Base-by-base conservation (phyloP, 2,113 vertebrate species). In the Brachirus orientalis region DNA sequence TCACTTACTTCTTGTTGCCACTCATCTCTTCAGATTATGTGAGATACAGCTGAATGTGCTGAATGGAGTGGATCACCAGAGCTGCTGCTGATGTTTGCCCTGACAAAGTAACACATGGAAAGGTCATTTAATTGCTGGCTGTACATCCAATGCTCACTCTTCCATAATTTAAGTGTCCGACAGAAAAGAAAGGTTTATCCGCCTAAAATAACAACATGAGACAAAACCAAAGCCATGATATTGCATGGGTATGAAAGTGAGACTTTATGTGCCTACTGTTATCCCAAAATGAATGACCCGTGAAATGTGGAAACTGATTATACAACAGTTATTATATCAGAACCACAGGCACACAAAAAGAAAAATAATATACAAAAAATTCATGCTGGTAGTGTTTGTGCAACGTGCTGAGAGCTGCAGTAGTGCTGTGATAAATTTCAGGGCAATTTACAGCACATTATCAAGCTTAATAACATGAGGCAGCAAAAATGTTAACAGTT, bases 1-100 rank as follows among this genome's bases (percentile, higher is more conserved):
- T 72, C 55, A 89, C 92, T 90, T 86, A 93, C 92, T 92, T 92
- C 75, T 86, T 91, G 68, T 19, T 72, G 54, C 70, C 33, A 45
- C 87, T 89, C 90, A 90, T 93, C 63, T 87, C 78, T 48, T 33
- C 77, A 65, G 73, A 72, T 66, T 57, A 62, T 43, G 59, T 72
- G 70, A 54, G 52, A 69, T 61, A 43, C 48, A 74, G 0, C 50
- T 75, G 75, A 75, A 74, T 45, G 57, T 56, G 71, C 72, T 28
- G 72, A 51, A 48, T 14, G n/a, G 65, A 68, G 69, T 45, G 11
- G 72, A 69, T 75, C 77, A 71, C 69, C 38, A 12, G 56, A 65
- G 83, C 12, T 28, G 80, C 72, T 19, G 69, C 73, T 73, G 70
- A 63, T 80, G 76, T 77, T 63, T 66, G 51, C 83, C 81, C 86